phyloP scores from a whole-genome alignment of 1,140 invertebrate genomes.

The Pseudomyrmex concolor region DNA sequence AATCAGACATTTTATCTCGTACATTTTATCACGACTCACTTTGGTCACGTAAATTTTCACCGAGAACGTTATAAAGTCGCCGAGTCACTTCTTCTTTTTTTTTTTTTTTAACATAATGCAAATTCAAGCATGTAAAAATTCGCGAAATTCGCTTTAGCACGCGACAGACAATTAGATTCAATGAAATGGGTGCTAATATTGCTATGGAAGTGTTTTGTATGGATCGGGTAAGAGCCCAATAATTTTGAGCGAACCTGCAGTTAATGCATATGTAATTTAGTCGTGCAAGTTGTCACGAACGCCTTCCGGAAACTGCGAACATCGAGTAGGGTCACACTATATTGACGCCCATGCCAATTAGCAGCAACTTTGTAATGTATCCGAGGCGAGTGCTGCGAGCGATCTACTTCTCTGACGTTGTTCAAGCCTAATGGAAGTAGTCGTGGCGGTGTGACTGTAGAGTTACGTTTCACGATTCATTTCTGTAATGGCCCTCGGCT shows the following conservation, averaged over 20 bases:
- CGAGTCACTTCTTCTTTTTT: no score
- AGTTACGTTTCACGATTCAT: not conserved
- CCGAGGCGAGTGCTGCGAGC: not conserved
- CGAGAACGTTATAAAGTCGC: no score
- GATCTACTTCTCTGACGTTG: not conserved
- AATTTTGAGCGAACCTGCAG: not conserved
- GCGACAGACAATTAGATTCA: not conserved
- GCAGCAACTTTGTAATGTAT: not conserved
- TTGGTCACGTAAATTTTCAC: no score
- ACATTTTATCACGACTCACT: no score
- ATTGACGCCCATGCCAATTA: not conserved
- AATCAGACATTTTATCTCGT: no score
- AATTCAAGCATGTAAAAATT: not conserved
- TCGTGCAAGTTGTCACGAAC: conserved; percentile 4
- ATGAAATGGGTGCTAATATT: not conserved
- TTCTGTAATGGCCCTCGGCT: not conserved
- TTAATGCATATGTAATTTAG: conserved; percentile 14
- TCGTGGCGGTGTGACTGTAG: not conserved
- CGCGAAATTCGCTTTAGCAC: not conserved
- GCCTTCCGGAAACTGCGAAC: not conserved
- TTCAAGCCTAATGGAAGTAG: not conserved
- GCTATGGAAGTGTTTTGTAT: not conserved
- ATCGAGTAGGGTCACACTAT: conserved; percentile 5
- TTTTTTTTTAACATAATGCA: not conserved
- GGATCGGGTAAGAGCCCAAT: not conserved